These are phyloP conservation scores for Aurelia aurita complex sp. Pacific DNA, from an alignment of 30 jellyfish, hydroid and myxozoan species.

Conservation along the genomic window DNA sequence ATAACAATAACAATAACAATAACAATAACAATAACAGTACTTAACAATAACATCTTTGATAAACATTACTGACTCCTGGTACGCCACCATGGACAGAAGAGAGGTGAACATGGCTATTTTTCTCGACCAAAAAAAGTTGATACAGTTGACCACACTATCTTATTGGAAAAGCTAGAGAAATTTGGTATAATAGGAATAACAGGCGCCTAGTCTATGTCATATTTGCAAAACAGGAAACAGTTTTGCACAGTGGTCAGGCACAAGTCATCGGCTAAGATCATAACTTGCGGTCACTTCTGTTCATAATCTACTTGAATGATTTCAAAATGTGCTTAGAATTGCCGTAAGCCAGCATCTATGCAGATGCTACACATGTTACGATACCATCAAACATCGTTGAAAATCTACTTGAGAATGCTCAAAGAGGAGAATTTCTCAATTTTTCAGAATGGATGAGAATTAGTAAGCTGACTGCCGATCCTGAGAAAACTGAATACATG, in stretches of 20 bases:
- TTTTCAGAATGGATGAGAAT: no score
- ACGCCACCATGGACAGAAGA: no score
- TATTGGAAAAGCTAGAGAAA: no score
- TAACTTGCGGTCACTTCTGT: conserved; percentile 51
- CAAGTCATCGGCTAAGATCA: conserved; percentile 2
- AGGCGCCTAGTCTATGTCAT: conserved; percentile 35
- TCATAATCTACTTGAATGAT: conserved; percentile 34
- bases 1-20: no score
- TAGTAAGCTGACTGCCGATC: no score
- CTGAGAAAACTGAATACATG: no score
- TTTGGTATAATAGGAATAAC: conserved; percentile 25
- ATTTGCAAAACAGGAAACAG: conserved; percentile 25
- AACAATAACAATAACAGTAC: no score
- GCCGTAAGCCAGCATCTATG: conserved; percentile 40
- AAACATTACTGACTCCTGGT: no score
- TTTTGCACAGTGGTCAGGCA: conserved; percentile 19
- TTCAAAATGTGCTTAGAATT: conserved; percentile 1
- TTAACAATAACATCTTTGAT: no score
- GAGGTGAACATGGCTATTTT: no score
- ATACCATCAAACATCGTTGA: conserved; percentile 8
- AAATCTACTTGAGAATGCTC: conserved; percentile 25
- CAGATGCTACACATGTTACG: conserved; percentile 41
- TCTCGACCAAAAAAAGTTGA: no score
- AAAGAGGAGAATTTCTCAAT: conserved; percentile 12
- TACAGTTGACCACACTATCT: no score